phyloP scores from a whole-genome alignment of 2,888 invertebrate species.

The Harpalus rubripes region DNA sequence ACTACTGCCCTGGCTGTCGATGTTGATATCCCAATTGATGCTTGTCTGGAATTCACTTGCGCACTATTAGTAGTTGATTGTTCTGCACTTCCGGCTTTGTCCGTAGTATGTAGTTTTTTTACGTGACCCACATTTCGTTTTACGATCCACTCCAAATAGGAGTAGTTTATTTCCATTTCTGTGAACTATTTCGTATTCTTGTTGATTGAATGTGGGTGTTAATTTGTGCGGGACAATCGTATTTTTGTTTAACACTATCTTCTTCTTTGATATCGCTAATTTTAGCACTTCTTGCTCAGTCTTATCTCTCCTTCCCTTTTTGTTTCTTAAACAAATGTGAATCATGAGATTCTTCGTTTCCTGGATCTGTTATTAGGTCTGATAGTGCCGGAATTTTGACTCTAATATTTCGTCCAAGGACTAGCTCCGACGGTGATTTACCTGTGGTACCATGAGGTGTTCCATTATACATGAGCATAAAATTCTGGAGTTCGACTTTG shows the following conservation, averaged over 20 bases:
- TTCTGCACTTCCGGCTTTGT: not conserved
- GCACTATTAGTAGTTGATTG: not conserved
- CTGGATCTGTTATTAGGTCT: constrained; percentile 11
- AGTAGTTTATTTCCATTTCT: not conserved
- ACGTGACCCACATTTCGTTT: not conserved
- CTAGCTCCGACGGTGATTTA: constrained; percentile 70
- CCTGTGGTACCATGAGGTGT: constrained; percentile 72
- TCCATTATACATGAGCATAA: constrained; percentile 69
- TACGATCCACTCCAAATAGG: not conserved
- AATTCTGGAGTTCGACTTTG: constrained; percentile 68
- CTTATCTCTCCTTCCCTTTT: constrained; percentile 70
- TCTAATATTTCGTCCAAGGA: constrained; percentile 69
- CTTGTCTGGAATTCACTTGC: not conserved
- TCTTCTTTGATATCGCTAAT: not conserved
- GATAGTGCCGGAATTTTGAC: constrained; percentile 69
- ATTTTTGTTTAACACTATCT: not conserved
- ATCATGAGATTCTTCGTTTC: constrained; percentile 69
- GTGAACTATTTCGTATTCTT: not conserved
- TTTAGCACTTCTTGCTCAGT: constrained; percentile 67
- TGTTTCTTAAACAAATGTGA: constrained; percentile 69
- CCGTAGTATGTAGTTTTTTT: not conserved
- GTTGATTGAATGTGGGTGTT: not conserved
- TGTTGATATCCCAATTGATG: not conserved
- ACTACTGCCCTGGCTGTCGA: not conserved
- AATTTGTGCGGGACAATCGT: not conserved